phyloP scores from a whole-genome alignment of 2,113 vertebrate species.

The Sterrhoptilus dennistouni region DNA sequence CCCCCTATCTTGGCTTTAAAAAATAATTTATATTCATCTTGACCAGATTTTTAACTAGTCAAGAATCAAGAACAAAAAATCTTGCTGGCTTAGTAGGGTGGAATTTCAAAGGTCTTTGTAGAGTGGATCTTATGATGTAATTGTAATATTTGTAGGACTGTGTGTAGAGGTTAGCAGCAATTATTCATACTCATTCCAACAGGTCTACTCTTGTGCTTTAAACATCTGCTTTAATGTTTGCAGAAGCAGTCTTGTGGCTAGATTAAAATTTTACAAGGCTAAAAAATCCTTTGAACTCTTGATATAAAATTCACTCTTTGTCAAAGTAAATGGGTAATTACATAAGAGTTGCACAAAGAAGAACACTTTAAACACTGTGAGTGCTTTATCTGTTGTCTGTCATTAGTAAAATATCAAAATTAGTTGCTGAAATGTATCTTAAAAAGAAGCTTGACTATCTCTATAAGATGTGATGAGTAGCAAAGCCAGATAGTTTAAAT shows the following conservation, averaged over 20 bases:
- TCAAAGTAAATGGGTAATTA: slow-evolving; percentile 25
- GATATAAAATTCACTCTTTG: slow-evolving; percentile 25
- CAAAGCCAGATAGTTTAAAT: neutral
- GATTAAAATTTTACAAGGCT: slow-evolving; percentile 27
- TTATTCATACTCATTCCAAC: slow-evolving; percentile 33
- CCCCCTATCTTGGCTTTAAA: neutral
- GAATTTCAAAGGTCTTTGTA: slow-evolving; percentile 12
- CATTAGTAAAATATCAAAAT: slow-evolving; percentile 18
- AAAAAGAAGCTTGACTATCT: neutral
- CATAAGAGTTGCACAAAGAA: neutral
- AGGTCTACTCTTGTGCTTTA: slow-evolving; percentile 53
- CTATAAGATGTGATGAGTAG: neutral
- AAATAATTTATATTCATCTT: neutral
- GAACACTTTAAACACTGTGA: neutral
- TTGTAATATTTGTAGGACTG: neutral
- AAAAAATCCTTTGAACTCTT: slow-evolving; percentile 43
- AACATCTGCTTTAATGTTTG: slow-evolving; percentile 35
- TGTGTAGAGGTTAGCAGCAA: slow-evolving; percentile 7
- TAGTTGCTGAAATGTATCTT: slow-evolving; percentile 22
- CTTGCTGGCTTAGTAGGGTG: neutral
- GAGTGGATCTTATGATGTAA: neutral
- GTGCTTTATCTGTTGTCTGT: neutral
- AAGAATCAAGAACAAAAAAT: neutral
- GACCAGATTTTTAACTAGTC: neutral
- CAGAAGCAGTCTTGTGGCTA: slow-evolving; percentile 29